Evolutionary conservation across 2,113 vertebrate species (phyloP).

Genomic region (Trichomycterus rosablanca): DNA sequence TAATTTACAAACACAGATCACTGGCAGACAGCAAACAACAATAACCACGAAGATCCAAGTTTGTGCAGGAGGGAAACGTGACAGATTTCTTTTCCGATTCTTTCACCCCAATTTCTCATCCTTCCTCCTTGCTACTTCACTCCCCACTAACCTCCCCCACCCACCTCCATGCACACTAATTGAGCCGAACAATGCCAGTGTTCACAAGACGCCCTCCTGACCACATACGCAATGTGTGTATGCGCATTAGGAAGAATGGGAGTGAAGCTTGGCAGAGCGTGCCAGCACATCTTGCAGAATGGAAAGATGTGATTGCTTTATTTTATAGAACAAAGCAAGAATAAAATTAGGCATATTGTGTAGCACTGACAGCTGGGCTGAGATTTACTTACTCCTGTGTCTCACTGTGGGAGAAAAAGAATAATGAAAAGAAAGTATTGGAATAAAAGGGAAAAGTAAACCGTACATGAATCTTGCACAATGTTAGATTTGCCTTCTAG

Average conservation of each 20-base stretch:
- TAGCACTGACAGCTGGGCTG: slow-evolving; percentile 16
- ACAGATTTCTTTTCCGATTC: too few relatives aligned
- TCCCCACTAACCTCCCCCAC: slow-evolving; percentile 2
- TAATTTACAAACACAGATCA: slow-evolving; percentile 48
- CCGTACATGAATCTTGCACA: too few relatives aligned
- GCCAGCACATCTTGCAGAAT: slow-evolving; percentile 22
- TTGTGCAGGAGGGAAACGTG: slow-evolving; percentile 22
- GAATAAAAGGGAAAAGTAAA: not conserved
- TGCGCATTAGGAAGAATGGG: slow-evolving; percentile 9
- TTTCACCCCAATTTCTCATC: slow-evolving; percentile 1
- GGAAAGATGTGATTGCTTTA: slow-evolving; percentile 33
- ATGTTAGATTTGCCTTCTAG: too few relatives aligned
- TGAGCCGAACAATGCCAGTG: slow-evolving; percentile 47
- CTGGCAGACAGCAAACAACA: slow-evolving; percentile 35
- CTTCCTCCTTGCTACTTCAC: not conserved
- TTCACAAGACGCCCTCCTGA: slow-evolving; percentile 39
- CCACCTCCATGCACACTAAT: slow-evolving; percentile 45
- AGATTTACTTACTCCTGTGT: slow-evolving; percentile 10
- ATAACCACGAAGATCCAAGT: slow-evolving; percentile 10
- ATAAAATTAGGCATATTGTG: slow-evolving; percentile 27
- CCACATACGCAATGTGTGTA: slow-evolving; percentile 7
- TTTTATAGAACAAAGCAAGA: slow-evolving; percentile 27
- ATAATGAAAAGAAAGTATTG: slow-evolving; percentile 17
- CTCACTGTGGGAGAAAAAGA: not conserved
- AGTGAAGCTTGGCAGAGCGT: slow-evolving; percentile 9